These are phyloP conservation scores for Probaryconus sp. DNA, from an alignment of 1,140 invertebrate genomes.

Conservation along the genomic window DNA sequence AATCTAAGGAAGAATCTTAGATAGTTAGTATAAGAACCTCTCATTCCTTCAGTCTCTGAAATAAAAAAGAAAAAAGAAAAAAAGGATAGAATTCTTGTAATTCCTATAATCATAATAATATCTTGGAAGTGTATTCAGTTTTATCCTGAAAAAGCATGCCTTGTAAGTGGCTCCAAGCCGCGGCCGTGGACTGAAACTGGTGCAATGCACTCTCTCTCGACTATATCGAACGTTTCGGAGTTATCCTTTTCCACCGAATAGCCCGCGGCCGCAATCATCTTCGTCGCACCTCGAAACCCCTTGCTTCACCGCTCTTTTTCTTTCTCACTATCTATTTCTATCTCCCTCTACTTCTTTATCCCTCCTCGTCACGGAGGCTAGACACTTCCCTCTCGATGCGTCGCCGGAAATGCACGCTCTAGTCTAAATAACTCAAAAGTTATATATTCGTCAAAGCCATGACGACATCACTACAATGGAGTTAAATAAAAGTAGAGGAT, in stretches of 20 bases:
- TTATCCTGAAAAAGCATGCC: slow-evolving; percentile 3
- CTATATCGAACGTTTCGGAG: slow-evolving; percentile 41
- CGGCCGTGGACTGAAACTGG: slow-evolving; percentile 56
- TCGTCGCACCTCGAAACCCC: too few relatives aligned
- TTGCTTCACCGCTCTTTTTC: slow-evolving; percentile 6
- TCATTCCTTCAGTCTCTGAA: too few relatives aligned
- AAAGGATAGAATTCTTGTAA: too few relatives aligned
- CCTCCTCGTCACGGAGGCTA: slow-evolving; percentile 34
- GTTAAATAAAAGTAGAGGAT: too few relatives aligned
- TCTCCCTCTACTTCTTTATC: slow-evolving; percentile 37
- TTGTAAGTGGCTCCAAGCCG: slow-evolving; percentile 61
- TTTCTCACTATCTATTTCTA: slow-evolving; percentile 6
- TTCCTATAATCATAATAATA: too few relatives aligned
- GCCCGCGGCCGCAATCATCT: too few relatives aligned
- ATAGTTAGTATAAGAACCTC: too few relatives aligned
- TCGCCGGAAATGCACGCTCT: slow-evolving; percentile 65
- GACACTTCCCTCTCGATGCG: slow-evolving; percentile 47
- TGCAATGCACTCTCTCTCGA: slow-evolving; percentile 5
- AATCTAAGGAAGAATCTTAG: too few relatives aligned
- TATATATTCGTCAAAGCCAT: slow-evolving; percentile 51
- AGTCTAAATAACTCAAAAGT: slow-evolving; percentile 66
- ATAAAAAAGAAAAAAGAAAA: too few relatives aligned
- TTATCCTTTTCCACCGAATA: slow-evolving; percentile 28
- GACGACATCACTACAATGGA: slow-evolving; percentile 19
- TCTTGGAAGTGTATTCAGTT: too few relatives aligned